A percentile compares a stretch with the other conserved stretches of the same genome.
Evolutionary conservation across 2,888 invertebrate species (phyloP).

Genomic region (Candidula unifasciata): DNA sequence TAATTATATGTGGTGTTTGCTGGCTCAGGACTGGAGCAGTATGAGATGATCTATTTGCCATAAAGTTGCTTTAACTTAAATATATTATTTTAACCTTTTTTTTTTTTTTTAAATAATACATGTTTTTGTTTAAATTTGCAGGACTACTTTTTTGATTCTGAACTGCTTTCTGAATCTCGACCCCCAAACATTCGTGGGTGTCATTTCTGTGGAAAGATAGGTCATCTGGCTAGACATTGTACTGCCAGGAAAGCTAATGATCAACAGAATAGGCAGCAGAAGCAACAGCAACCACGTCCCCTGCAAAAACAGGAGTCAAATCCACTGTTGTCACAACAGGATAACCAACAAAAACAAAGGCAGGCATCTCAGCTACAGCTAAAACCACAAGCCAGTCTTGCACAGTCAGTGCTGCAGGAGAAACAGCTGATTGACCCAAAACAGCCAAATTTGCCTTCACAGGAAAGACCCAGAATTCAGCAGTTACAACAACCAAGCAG

Average conservation of each 20-base stretch:
- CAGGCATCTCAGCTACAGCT: background rate
- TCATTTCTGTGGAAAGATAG: conserved; percentile 80
- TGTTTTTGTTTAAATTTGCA: conserved; percentile 57
- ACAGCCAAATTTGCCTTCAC: background rate
- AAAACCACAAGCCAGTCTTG: background rate
- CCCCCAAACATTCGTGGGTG: conserved; percentile 81
- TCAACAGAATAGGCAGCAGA: conserved; percentile 30
- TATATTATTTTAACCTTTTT: too few species aligned
- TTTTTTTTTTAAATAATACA: too few species aligned
- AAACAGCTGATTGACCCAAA: background rate
- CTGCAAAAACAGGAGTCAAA: background rate
- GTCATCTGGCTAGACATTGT: conserved; percentile 80
- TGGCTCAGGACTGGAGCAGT: too few species aligned
- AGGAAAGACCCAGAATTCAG: background rate
- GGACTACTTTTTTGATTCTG: conserved; percentile 78
- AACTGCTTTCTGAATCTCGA: conserved; percentile 74
- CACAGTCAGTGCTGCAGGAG: background rate
- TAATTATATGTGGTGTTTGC: too few species aligned
- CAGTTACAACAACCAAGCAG: background rate
- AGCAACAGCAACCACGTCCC: conserved; percentile 1
- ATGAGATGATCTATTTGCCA: too few species aligned
- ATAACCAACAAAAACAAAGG: background rate
- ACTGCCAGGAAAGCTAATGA: conserved; percentile 58
- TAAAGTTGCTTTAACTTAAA: too few species aligned
- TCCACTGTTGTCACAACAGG: background rate